Evolutionary conservation across 2,113 vertebrate genomes (phyloP).

Genomic region (Xiphophorus maculatus): DNA sequence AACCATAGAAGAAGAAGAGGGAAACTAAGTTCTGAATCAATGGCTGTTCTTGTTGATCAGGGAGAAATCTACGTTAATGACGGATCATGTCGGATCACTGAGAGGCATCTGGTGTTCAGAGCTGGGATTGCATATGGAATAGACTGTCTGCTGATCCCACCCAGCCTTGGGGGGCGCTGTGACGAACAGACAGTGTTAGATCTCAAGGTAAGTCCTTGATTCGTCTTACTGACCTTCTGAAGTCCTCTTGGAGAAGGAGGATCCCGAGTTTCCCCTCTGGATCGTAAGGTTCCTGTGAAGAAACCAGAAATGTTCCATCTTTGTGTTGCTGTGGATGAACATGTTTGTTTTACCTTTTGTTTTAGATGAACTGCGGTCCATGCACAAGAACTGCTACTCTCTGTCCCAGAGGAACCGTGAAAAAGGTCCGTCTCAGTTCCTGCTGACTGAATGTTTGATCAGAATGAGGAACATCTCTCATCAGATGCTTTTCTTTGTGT

Average conservation of each 20-base stretch:
- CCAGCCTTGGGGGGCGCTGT: conserved; percentile 89
- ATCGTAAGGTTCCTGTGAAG: too few species aligned
- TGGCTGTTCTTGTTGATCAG: conserved; percentile 63
- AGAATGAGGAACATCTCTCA: background rate
- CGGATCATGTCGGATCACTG: conserved; percentile 82
- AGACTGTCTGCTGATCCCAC: conserved; percentile 88
- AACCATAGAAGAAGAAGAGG: background rate
- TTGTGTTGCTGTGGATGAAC: background rate
- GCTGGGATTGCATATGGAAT: conserved; percentile 89
- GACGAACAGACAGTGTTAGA: conserved; percentile 78
- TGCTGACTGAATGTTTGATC: background rate
- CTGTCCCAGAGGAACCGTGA: conserved; percentile 82
- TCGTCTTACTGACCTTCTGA: background rate
- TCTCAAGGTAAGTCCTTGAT: conserved; percentile 70
- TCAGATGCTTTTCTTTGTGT: background rate
- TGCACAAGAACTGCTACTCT: conserved; percentile 62
- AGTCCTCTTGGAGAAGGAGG: background rate
- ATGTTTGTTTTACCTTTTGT: conserved; percentile 17
- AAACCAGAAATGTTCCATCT: background rate
- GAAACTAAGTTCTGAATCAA: background rate
- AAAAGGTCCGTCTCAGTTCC: conserved; percentile 78
- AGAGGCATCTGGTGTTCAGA: conserved; percentile 85
- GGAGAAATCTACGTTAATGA: conserved; percentile 86
- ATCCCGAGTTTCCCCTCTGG: too few species aligned
- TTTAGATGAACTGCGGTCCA: conserved; percentile 82